Conservation (phyloP, 2,113 vertebrate species). For the Lepus europaeus region DNA sequence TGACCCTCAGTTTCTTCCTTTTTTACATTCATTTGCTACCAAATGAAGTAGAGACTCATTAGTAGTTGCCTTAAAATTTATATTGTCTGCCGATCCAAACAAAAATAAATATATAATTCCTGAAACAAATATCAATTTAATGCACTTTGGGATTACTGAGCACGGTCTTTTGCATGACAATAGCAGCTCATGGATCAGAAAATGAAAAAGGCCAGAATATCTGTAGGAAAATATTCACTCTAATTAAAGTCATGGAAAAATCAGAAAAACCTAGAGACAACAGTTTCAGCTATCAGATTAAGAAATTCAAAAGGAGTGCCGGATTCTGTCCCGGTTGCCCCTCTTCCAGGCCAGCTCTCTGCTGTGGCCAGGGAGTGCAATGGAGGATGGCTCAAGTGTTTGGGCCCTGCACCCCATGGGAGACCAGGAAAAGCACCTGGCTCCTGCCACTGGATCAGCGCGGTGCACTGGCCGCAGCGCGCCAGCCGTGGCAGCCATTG, state of each 20-base stretch:
- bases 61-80: constrained; percentile 22
- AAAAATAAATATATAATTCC: neutral
- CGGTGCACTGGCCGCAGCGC: too few relatives aligned
- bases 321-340: too few relatives aligned
- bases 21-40: neutral
- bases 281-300: neutral
- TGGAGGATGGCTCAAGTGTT: too few relatives aligned
- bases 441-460: too few relatives aligned
- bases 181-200: neutral
- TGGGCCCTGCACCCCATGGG: too few relatives aligned
- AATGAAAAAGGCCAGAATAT: neutral
- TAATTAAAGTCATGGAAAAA: constrained; percentile 38
- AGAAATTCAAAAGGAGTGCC: neutral
- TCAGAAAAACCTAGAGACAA: constrained; percentile 17
- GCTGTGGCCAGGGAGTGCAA: too few relatives aligned
- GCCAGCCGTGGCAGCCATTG: too few relatives aligned
- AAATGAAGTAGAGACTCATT: neutral
- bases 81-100: neutral
- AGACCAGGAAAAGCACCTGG: too few relatives aligned
- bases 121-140: neutral
- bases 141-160: constrained; percentile 2
- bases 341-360: too few relatives aligned
- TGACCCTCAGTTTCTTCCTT: neutral
- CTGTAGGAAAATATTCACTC: neutral
- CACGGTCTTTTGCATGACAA: neutral